These are phyloP conservation scores for Caenorhabditis tropicalis DNA, from an alignment of 1,140 invertebrate genomes.

Conservation along the genomic window DNA sequence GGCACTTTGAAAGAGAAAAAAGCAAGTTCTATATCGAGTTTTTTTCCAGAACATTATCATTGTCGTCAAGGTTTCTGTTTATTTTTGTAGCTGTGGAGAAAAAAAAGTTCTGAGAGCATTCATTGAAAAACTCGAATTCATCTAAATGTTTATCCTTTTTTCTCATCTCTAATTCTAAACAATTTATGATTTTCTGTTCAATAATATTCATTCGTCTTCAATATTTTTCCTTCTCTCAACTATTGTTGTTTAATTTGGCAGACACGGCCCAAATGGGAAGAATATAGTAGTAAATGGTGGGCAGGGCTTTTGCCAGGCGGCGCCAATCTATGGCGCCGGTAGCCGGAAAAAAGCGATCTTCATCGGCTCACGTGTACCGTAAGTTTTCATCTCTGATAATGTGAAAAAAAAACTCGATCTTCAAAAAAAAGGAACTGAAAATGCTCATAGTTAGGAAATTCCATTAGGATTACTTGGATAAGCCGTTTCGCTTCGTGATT, in stretches of 20 bases:
- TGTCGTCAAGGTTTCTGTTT: not conserved
- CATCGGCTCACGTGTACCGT: constrained; percentile 3
- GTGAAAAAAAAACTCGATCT: not conserved
- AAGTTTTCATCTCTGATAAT: not conserved
- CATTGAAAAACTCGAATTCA: not conserved
- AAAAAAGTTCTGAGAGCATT: not conserved
- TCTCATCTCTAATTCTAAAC: not conserved
- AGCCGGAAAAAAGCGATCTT: constrained; percentile 8
- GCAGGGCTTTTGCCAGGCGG: constrained; percentile 40
- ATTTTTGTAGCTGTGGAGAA: not conserved
- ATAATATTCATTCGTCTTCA: not conserved
- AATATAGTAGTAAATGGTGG: constrained; percentile 34
- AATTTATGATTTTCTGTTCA: not conserved
- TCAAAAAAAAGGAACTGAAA: no score
- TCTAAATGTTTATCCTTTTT: not conserved
- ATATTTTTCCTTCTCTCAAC: not conserved
- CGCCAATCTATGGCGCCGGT: constrained; percentile 38
- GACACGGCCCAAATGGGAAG: constrained; percentile 36
- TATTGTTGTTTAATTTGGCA: constrained; percentile 26
- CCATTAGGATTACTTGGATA: no score
- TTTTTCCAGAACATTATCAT: not conserved
- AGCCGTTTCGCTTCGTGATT: no score
- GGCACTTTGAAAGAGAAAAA: constrained; percentile 4
- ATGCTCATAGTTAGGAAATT: no score
- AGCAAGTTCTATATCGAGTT: constrained; percentile 13